Evolutionary conservation across 2,113 vertebrate species (phyloP).

Genomic region (Melanocharis versteri): DNA sequence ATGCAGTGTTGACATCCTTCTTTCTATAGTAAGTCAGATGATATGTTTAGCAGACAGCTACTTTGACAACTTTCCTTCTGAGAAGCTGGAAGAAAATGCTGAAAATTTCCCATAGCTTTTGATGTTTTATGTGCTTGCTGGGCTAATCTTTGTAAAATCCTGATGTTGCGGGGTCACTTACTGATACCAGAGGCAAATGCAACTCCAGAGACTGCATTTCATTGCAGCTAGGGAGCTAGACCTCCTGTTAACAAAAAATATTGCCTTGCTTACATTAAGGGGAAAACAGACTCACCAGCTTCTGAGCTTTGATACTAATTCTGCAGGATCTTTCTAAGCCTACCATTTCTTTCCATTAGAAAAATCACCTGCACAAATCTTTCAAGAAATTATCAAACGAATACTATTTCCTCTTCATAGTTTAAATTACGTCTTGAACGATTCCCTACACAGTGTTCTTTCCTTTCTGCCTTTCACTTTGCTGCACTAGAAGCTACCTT

Average conservation of each 20-base stretch:
- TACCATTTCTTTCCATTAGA: background rate
- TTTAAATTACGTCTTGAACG: background rate
- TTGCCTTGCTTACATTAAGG: background rate
- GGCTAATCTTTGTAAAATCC: constrained; percentile 10
- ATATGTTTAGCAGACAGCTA: constrained; percentile 57
- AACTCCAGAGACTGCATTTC: background rate
- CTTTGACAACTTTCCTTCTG: constrained; percentile 53
- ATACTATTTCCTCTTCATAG: background rate
- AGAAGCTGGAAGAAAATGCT: constrained; percentile 17
- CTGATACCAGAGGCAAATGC: background rate
- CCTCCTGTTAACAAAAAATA: background rate
- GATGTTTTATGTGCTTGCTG: constrained; percentile 8
- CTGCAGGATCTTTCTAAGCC: background rate
- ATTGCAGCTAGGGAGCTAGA: background rate
- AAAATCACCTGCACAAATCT: background rate
- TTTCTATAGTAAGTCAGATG: constrained; percentile 33
- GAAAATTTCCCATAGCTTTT: constrained; percentile 14
- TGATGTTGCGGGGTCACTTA: background rate
- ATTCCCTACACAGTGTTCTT: background rate
- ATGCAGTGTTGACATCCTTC: constrained; percentile 54
- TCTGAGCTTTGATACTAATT: background rate
- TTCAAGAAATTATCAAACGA: background rate
- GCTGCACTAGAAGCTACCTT: background rate
- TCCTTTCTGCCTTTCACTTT: background rate
- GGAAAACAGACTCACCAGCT: background rate